Conservation (phyloP, 2,797 vertebrate genomes). For the Capromys pilorides region DNA sequence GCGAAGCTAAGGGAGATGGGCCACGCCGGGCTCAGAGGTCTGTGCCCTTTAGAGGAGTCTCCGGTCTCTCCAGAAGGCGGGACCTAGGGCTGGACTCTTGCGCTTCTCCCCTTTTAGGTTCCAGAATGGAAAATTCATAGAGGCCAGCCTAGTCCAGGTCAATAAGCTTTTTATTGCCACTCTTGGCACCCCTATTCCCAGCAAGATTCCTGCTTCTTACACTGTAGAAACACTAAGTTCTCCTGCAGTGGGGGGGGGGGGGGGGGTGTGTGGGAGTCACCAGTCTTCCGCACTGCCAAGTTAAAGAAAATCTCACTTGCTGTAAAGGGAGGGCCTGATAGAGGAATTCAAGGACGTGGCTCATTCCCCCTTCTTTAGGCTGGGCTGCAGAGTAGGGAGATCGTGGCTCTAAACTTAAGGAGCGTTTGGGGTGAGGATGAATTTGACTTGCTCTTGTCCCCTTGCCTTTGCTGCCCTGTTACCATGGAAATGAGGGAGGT, state of each 20-base stretch:
- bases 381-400: conserved; percentile 12
- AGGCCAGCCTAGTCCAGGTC: conserved; percentile 68
- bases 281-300: conserved; percentile 48
- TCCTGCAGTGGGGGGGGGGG: not conserved
- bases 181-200: conserved; percentile 58
- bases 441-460: conserved; percentile 63
- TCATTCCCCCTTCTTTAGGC: conserved; percentile 51
- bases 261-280: not conserved
- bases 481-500: conserved; percentile 78
- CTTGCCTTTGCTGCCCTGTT: conserved; percentile 68
- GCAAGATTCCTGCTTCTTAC: conserved; percentile 60
- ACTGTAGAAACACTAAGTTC: conserved; percentile 56
- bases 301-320: conserved; percentile 59
- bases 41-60: not conserved
- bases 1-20: not conserved
- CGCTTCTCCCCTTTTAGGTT: not conserved
- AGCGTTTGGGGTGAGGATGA: not conserved
- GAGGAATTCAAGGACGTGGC: conserved; percentile 62
- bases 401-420: conserved; percentile 36
- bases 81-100: not conserved
- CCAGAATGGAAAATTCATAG: conserved; percentile 72
- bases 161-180: conserved; percentile 78
- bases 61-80: not conserved
- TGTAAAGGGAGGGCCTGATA: not conserved
- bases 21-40: not conserved